phyloP scores from a whole-genome alignment of 2,888 invertebrate species.

The Synergus japonicus region DNA sequence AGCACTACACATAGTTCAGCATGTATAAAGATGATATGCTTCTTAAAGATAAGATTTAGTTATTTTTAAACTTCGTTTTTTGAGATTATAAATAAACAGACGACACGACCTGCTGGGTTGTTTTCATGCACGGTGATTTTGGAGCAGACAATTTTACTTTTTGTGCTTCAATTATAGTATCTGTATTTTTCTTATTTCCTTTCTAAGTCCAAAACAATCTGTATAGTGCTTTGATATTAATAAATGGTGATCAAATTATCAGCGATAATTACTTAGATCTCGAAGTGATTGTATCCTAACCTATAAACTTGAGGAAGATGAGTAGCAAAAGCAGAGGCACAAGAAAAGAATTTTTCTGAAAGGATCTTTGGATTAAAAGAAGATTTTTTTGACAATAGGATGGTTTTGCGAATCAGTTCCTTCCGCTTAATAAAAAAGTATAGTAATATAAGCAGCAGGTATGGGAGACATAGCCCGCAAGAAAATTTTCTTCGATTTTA shows the following conservation, averaged over 20 bases:
- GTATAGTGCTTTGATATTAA: neutral
- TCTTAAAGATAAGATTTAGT: neutral
- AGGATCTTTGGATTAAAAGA: neutral
- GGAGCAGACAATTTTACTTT: neutral
- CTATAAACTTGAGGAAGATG: constrained; percentile 30
- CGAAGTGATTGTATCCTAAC: neutral
- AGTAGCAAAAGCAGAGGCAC: constrained; percentile 20
- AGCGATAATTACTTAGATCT: neutral
- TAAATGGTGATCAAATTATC: neutral
- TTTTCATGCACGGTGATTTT: neutral
- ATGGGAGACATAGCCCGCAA: constrained; percentile 42
- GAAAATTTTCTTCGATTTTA: constrained; percentile 60
- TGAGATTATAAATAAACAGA: neutral
- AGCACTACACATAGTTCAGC: too few species aligned
- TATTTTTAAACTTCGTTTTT: neutral
- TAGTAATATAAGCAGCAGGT: constrained; percentile 47
- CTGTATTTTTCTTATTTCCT: neutral
- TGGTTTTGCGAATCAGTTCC: constrained; percentile 50
- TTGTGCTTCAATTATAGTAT: neutral
- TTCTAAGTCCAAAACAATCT: neutral
- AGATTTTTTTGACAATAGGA: constrained; percentile 34
- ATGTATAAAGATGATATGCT: neutral
- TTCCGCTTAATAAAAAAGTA: constrained; percentile 54
- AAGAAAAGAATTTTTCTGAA: constrained; percentile 16
- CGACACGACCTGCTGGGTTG: neutral